Conservation (phyloP, 2,113 vertebrate species). For the Pterocles orientalis region DNA sequence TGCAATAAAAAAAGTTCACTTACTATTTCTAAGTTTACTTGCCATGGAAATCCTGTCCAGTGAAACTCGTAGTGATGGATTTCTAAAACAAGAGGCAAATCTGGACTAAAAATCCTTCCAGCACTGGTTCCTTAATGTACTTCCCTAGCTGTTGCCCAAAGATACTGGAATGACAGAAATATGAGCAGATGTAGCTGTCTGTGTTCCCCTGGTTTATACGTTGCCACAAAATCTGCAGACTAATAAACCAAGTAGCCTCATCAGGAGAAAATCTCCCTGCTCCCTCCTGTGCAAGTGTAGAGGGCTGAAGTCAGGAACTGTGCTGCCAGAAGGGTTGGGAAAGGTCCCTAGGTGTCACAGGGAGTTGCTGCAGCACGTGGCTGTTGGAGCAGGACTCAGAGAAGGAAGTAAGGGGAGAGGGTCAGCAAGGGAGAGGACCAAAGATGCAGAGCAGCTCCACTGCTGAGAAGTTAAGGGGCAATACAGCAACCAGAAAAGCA, state of each 20-base stretch:
- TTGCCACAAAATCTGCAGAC: neutral
- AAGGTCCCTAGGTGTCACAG: neutral
- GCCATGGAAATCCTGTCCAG: neutral
- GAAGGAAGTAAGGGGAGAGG: neutral
- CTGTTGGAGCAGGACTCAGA: neutral
- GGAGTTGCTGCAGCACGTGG: rapidly evolving
- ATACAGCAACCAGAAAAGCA: neutral
- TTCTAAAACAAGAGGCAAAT: neutral
- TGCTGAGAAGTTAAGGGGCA: neutral
- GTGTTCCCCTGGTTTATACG: neutral
- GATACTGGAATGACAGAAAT: neutral
- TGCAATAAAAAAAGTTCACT: neutral
- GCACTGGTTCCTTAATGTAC: neutral
- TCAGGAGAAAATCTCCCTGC: neutral
- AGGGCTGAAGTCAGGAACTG: neutral
- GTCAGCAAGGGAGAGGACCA: neutral
- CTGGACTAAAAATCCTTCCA: neutral
- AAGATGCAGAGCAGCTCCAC: neutral
- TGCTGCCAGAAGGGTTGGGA: neutral
- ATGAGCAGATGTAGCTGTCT: neutral
- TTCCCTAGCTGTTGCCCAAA: neutral
- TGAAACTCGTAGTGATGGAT: neutral
- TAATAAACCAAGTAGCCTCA: neutral
- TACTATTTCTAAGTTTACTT: neutral
- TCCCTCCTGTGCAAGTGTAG: neutral